Percentiles rank a stretch among this genome's conserved stretches.
Evolutionary conservation across 2,113 vertebrate genomes (phyloP).

Genomic region (Motacilla tschutschensis): DNA sequence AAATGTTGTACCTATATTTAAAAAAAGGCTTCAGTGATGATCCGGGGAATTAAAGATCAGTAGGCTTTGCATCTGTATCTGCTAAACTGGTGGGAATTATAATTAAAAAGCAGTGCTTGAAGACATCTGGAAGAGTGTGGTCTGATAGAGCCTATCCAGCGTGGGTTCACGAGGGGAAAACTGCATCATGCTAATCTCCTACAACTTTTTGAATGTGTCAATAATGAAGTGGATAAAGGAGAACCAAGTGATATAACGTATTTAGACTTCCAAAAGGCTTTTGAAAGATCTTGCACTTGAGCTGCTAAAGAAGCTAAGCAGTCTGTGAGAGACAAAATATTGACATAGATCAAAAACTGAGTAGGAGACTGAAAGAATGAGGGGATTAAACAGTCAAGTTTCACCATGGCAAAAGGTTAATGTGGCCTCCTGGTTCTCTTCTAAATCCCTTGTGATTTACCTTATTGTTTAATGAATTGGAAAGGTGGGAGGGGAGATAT

Average conservation of each 20-base stretch:
- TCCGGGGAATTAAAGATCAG: slow-evolving; percentile 50
- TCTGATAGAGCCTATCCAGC: neutral
- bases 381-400: slow-evolving; percentile 37
- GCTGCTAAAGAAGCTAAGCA: slow-evolving; percentile 34
- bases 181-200: neutral
- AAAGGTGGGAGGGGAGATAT: slow-evolving; percentile 19
- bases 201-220: slow-evolving; percentile 21
- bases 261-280: slow-evolving; percentile 49
- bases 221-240: slow-evolving; percentile 29
- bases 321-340: slow-evolving; percentile 46
- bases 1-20: slow-evolving; percentile 62
- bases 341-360: slow-evolving; percentile 52
- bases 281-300: slow-evolving; percentile 21
- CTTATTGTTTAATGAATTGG: slow-evolving; percentile 46
- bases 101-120: slow-evolving; percentile 46
- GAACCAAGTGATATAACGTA: neutral
- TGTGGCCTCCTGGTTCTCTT: slow-evolving; percentile 11
- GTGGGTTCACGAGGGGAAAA: neutral
- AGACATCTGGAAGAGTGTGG: slow-evolving; percentile 43
- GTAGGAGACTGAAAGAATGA: slow-evolving; percentile 35
- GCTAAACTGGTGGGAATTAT: slow-evolving; percentile 24
- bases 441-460: slow-evolving; percentile 33
- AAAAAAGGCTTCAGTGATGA: slow-evolving; percentile 47
- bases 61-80: slow-evolving; percentile 46
- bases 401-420: slow-evolving; percentile 41